Percentiles rank a stretch among this genome's conserved stretches.
Evolutionary conservation across 2,113 vertebrate genomes (phyloP).

Genomic region (Gorilla gorilla): DNA sequence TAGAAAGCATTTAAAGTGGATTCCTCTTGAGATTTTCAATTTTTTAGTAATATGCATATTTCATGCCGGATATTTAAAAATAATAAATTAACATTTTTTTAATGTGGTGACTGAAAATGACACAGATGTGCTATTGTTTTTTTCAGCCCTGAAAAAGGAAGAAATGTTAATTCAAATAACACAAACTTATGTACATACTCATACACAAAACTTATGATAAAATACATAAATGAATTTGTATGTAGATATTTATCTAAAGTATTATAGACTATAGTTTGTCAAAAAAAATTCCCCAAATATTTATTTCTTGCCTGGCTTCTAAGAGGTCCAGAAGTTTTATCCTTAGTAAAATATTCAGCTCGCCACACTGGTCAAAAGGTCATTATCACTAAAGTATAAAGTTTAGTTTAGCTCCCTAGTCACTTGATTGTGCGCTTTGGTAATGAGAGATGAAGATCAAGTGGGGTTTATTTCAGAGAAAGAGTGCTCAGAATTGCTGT

Average conservation of each 20-base stretch:
- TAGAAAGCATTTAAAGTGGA: background rate
- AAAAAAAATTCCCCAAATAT: background rate
- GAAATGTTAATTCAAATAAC: background rate
- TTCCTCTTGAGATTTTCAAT: background rate
- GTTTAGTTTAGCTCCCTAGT: background rate
- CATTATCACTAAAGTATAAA: background rate
- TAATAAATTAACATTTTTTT: background rate
- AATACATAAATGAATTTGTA: background rate
- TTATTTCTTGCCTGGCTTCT: background rate
- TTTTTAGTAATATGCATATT: background rate
- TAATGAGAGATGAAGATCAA: background rate
- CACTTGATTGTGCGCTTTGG: background rate
- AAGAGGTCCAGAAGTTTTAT: background rate
- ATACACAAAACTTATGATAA: background rate
- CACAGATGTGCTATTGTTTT: background rate
- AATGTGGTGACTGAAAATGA: background rate
- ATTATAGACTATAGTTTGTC: background rate
- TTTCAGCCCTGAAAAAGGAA: background rate
- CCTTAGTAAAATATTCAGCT: background rate
- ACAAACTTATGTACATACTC: background rate
- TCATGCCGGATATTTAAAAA: background rate
- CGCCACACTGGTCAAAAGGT: background rate
- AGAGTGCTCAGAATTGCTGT: background rate
- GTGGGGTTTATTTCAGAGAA: background rate
- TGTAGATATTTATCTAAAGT: background rate